These are phyloP conservation scores for Netelia virgata DNA, from an alignment of 2,888 invertebrate genomes.

Conservation along the genomic window DNA sequence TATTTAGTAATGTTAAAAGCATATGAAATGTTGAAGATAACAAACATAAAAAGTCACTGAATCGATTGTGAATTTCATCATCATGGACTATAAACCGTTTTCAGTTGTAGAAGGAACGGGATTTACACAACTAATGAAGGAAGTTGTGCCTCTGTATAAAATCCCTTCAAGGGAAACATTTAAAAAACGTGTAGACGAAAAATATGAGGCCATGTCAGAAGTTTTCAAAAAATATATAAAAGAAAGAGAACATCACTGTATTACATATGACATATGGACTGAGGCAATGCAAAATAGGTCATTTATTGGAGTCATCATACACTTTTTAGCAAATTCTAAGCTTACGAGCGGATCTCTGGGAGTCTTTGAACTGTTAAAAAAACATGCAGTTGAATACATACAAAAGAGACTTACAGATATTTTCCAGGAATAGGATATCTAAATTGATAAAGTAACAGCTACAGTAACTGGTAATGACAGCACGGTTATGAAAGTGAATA, in stretches of 20 bases:
- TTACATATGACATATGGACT: neutral
- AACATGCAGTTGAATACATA: neutral
- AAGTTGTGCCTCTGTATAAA: too few species aligned
- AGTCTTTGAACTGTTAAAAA: neutral
- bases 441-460: neutral
- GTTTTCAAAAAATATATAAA: too few species aligned
- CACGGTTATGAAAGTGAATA: neutral
- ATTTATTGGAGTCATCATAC: neutral
- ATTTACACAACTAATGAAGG: too few species aligned
- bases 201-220: too few species aligned
- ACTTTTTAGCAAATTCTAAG: neutral
- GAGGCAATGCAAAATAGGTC: neutral
- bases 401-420: neutral
- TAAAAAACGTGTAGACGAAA: too few species aligned
- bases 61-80: too few species aligned
- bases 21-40: too few species aligned
- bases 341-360: neutral
- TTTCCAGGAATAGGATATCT: neutral
- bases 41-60: too few species aligned
- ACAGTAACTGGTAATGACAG: neutral
- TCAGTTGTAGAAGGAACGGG: too few species aligned
- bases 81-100: too few species aligned
- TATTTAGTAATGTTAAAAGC: too few species aligned
- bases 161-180: too few species aligned
- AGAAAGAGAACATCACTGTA: neutral